Evolutionary conservation across 2,797 vertebrate genomes (phyloP), one percentile per base, ranked within the genome.

Genomic region (Sciaenops ocellatus): DNA sequence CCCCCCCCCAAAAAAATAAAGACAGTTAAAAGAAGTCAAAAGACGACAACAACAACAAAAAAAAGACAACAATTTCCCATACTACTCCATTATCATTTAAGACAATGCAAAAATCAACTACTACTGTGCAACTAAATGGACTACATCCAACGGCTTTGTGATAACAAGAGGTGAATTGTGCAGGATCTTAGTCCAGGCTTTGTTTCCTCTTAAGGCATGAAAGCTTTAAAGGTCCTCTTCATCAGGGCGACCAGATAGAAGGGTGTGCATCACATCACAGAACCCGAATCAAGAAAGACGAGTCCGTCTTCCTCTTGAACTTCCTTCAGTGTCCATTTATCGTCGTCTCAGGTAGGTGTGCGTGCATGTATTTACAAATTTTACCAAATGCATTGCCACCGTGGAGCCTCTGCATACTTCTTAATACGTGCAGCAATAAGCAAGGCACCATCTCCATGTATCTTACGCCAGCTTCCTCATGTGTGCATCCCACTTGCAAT

Each of bases 331-430:
- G 81, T 93, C 84, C 78, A 82, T 85, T 86, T 76, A 66, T 79
- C 24, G 30, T 73, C 63, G 76, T 87, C 85, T 90, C 83, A 90
- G 87, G 89, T 87, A 86, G 85, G 75, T 83, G 84, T 88, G 79
- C 78, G 86, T 86, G 83, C 87, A 86, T 74, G 61, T 93, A 92
- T 94, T 90, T 92, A 94, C 94, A 94, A 77, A 62, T 72, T 69
- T 83, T 47, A 86, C 62, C 41, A 69, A 79, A 87, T 52, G 79
- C 82, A 52, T 75, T 78, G 78, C 65, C 75, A 65, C 72, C 42
- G 15, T 2, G 11, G 71, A 80, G 85, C 85, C 61, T 69, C 60
- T 67, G 79, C 52, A 69, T 73, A 78, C 59, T 75, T 89, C 78
- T 85, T 42, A 59, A 84, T 75, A 81, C 67, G 67, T 75, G 77